phyloP scores from a whole-genome alignment of 2,888 invertebrate genomes.

The Strigamia maritima region DNA sequence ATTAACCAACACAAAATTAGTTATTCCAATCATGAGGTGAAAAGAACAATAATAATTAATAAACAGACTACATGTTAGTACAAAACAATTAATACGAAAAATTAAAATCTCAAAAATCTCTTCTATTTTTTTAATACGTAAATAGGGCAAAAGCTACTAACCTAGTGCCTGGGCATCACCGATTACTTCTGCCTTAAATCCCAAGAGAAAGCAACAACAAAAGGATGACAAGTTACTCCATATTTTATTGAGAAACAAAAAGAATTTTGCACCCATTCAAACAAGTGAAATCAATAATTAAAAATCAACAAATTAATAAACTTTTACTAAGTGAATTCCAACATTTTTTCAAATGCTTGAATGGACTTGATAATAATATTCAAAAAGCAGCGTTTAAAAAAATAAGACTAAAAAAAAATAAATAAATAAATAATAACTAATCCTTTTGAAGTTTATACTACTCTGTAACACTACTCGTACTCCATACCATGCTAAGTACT shows the following conservation, averaged over 20 bases:
- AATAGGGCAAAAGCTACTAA: not conserved
- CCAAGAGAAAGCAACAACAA: constrained; percentile 23
- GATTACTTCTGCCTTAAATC: constrained; percentile 9
- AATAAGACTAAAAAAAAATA: no score
- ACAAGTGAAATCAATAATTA: not conserved
- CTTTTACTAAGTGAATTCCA: not conserved
- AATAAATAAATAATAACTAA: not conserved
- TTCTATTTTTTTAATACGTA: no score
- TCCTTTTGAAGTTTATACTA: not conserved
- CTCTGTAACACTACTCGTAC: not conserved
- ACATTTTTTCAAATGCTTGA: not conserved
- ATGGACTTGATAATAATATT: not conserved
- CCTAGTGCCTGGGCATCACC: constrained; percentile 15
- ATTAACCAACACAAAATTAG: no score
- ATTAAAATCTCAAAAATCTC: no score
- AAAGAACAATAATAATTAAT: no score
- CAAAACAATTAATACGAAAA: no score
- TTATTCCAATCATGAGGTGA: no score
- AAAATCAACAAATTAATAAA: not conserved
- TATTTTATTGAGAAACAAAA: not conserved
- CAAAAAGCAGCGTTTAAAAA: not conserved
- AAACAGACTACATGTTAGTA: not conserved
- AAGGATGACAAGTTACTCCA: constrained; percentile 19
- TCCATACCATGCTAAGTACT: not conserved
- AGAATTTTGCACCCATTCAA: not conserved